phyloP scores from a whole-genome alignment of 2,888 invertebrate species.

The Rhyacophila evoluta region DNA sequence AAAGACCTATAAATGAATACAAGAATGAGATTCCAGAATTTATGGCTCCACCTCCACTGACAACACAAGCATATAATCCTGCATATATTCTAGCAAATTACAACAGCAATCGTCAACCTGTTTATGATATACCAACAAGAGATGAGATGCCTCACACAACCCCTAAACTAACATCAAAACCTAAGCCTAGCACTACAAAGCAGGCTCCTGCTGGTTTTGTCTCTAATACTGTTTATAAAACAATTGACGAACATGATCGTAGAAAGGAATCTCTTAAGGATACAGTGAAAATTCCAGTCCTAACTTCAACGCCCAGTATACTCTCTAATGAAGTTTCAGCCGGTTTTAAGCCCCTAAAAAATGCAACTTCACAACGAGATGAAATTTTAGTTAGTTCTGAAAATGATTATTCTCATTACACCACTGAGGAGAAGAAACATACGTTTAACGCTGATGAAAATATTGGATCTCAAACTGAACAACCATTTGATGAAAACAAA shows the following conservation, averaged over 20 bases:
- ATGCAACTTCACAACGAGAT: conserved; percentile 58
- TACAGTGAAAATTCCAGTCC: conserved; percentile 66
- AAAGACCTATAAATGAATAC: conserved; percentile 29
- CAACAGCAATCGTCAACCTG: conserved; percentile 62
- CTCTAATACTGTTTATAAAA: conserved; percentile 61
- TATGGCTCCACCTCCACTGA: conserved; percentile 56
- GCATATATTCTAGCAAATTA: conserved; percentile 64
- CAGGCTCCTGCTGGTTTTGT: conserved; percentile 59
- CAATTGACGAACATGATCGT: conserved; percentile 62
- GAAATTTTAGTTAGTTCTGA: conserved; percentile 57
- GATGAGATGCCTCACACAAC: conserved; percentile 60
- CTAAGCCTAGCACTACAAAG: conserved; percentile 59
- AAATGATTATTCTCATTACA: conserved; percentile 56
- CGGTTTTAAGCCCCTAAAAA: conserved; percentile 58
- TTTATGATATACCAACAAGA: conserved; percentile 67
- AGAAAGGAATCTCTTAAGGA: conserved; percentile 67
- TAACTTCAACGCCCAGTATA: conserved; percentile 63
- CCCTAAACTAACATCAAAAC: not conserved
- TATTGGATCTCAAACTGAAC: conserved; percentile 67
- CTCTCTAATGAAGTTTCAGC: conserved; percentile 53
- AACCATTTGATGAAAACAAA: conserved; percentile 61
- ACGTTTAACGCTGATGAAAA: conserved; percentile 57
- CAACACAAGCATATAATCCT: conserved; percentile 59
- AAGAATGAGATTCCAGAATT: conserved; percentile 40
- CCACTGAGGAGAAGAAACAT: conserved; percentile 58